Evolutionary conservation across 1,140 invertebrate species (phyloP), one percentile per base, ranked within the genome.

Genomic region (Drosophila kikkawai): DNA sequence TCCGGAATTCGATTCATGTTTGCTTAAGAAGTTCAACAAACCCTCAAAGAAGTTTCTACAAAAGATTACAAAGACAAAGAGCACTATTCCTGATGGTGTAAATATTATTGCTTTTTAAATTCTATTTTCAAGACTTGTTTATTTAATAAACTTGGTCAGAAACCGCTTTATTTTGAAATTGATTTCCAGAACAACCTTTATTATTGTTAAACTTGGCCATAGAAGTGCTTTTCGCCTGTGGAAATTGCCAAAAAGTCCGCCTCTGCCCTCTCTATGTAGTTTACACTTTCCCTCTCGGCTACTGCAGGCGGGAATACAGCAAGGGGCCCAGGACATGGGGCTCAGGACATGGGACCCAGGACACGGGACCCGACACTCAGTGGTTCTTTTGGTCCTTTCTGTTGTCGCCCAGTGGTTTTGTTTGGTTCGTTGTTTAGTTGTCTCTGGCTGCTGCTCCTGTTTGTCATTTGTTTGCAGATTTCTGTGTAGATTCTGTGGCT

Each of bases 401-500:
- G 53, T 58, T 51, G 58, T 57, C 75, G 66, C 75, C 66, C 59
- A 79, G 75, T 79, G 82, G 82, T 82, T 85, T 79, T 79, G 51
- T 75, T 83, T 66, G 58, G 69, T 60, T 73, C 66, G 67, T 82
- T 79, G 82, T 81, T 86, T 87, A 79, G 83, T 88, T 83, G 80
- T 78, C 69, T 79, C 58, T 84, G 48, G 80, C 84, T 80, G 74
- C 74, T 67, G 75, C 77, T 76, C 78, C 83, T 84, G 85, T 90
- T 88, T 88, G 85, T 88, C 84, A 88, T 88, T 88, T 88, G 84
- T 84, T 88, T 90, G 85, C 84, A 88, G 84, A 88, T 88, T 88
- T 88, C 74, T 90, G 85, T 86, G 85, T 75, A 84, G 85, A 87
- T 88, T 88, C 61, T 87, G 84, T 57, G 85, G 85, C 85, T 90